phyloP scores from a whole-genome alignment of 1,140 invertebrate species.

The Tribolium madens region DNA sequence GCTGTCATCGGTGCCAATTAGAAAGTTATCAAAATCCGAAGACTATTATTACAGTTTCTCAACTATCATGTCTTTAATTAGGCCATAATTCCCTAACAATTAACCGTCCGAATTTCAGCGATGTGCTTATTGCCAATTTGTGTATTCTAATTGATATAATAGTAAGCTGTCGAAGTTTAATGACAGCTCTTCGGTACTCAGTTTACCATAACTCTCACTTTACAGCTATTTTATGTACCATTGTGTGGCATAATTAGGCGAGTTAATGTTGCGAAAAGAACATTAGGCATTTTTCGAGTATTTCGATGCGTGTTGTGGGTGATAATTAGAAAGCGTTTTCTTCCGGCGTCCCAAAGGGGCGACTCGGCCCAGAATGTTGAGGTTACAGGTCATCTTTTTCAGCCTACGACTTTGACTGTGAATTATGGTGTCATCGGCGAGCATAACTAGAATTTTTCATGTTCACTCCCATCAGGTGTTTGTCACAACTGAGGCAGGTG shows the following conservation, averaged over 20 bases:
- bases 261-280: background rate
- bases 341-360: background rate
- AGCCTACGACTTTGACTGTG: background rate
- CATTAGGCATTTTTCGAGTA: background rate
- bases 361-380: too few species aligned
- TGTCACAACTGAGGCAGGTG: background rate
- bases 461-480: too few species aligned
- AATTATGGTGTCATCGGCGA: too few species aligned
- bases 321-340: background rate
- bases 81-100: slow-evolving; percentile 20
- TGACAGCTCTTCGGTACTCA: slow-evolving; percentile 14
- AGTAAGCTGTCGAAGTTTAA: slow-evolving; percentile 31
- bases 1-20: slow-evolving; percentile 14
- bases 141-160: slow-evolving; percentile 34
- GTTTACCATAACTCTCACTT: slow-evolving; percentile 36
- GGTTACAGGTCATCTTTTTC: background rate
- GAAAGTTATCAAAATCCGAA: slow-evolving; percentile 7
- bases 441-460: too few species aligned
- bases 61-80: slow-evolving; percentile 39
- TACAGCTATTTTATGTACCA: slow-evolving; percentile 22
- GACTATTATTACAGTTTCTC: slow-evolving; percentile 28
- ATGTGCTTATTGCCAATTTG: slow-evolving; percentile 33
- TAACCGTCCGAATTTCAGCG: slow-evolving; percentile 13
- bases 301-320: background rate
- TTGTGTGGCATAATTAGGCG: slow-evolving; percentile 24